Base-by-base conservation (phyloP, 37 sponge, comb jelly and placozoan species). In the Spongia lamella region DNA sequence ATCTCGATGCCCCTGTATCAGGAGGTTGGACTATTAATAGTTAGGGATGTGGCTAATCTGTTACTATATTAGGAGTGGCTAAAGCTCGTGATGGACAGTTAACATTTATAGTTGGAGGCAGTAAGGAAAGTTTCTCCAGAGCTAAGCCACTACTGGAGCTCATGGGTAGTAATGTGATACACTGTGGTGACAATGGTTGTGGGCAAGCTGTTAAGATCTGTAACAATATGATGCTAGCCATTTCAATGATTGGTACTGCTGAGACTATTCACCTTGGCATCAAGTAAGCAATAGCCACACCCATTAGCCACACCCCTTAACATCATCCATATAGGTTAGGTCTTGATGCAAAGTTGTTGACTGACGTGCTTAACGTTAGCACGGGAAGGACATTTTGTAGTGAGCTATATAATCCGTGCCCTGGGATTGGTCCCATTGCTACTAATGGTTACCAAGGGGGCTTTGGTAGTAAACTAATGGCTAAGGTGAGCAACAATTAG, bases 21-120 rank as follows among this genome's bases (percentile, higher is more conserved):
- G 99, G 99, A 72, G 99, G 94, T 94, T 36, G 43, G 74, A 38
- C 7, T n/a, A 25, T 17, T 61, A 3, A 43, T 9, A 43, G 47
- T 43, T 13, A 43, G 9, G 47, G 7, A 13, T 43, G 47, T 43
- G 9, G 47, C 5, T 43, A 9, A 13, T 43, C 47, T 13, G 47
- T 43, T 13, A 43, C 47, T 14, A 66, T 39, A 35, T 1, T 22
- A 94, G 94, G 99, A 34, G 96, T 98, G 22, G 90, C 81, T 19
- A 93, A 90, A 7, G 99, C 99, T 34, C 83, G 63, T 14, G 83
- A 92, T 38, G 99, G 81, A 30, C 52, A 57, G 15, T 84, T 98
- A 22, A 89, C 95, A 2, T 98, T 98, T 61, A 94, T 98, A 83
- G 96, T 98, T 67, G 99, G 99, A 21, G 99, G 99, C 24, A 36